Conservation (phyloP, 2,113 vertebrate genomes). For the Anguilla rostrata region DNA sequence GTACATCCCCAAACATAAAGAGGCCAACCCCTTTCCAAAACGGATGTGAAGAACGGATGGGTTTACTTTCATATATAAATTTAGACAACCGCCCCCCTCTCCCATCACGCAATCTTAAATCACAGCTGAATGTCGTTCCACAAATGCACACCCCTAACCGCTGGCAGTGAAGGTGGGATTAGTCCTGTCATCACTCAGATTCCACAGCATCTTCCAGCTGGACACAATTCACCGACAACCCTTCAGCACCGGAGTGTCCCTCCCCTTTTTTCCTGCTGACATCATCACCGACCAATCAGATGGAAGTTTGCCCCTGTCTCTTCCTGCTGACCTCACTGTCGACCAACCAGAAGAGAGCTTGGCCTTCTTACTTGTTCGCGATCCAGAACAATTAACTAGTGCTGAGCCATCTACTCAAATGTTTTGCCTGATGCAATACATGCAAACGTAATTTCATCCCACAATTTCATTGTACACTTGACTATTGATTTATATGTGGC, state of each 20-base stretch:
- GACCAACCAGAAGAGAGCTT: not conserved
- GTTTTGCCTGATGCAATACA: not conserved
- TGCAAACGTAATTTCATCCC: not conserved
- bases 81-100: not conserved
- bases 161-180: not conserved
- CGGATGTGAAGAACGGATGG: not conserved
- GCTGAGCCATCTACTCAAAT: not conserved
- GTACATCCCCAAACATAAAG: not conserved
- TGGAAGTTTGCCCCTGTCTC: not conserved
- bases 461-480: not conserved
- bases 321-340: not conserved
- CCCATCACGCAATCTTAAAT: not conserved
- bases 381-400: not conserved
- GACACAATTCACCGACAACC: not conserved
- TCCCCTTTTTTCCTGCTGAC: not conserved
- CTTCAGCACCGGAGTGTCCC: too few relatives aligned
- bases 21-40: not conserved
- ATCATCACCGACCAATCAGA: not conserved
- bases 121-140: not conserved
- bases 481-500: not conserved
- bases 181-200: not conserved
- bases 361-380: not conserved
- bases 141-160: not conserved
- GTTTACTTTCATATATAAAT: not conserved
- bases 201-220: not conserved